phyloP scores from a whole-genome alignment of 2,888 invertebrate genomes.

The Morpho helenor region DNA sequence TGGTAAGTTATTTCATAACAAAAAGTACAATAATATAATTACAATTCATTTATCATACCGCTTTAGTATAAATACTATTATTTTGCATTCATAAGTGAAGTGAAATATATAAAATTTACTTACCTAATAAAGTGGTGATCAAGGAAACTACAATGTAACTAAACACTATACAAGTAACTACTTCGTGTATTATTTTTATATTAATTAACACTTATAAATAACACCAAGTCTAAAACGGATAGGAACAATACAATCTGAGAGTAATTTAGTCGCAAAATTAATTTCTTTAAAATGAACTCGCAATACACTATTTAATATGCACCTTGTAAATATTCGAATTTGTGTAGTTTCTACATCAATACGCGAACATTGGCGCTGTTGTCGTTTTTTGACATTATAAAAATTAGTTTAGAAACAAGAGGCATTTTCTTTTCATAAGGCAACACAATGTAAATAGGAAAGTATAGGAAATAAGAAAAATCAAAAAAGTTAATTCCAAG shows the following conservation, averaged over 20 bases:
- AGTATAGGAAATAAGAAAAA: too few relatives aligned
- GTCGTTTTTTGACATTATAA: conserved; percentile 19
- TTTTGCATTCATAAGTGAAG: too few relatives aligned
- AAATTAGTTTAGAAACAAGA: conserved; percentile 14
- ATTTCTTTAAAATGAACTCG: conserved; percentile 14
- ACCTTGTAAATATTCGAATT: conserved; percentile 25
- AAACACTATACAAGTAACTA: not conserved
- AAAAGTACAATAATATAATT: too few relatives aligned
- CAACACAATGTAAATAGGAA: too few relatives aligned
- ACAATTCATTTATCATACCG: not conserved
- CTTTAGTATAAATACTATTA: too few relatives aligned
- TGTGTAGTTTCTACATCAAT: conserved; percentile 10
- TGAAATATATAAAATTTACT: not conserved
- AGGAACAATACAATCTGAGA: conserved; percentile 11
- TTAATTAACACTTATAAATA: conserved; percentile 3
- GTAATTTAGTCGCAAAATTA: conserved; percentile 14
- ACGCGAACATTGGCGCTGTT: conserved; percentile 14
- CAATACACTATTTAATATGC: conserved; percentile 9
- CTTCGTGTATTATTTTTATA: conserved; percentile 2
- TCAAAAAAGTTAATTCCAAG: too few relatives aligned
- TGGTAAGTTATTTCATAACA: not conserved
- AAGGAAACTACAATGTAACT: not conserved
- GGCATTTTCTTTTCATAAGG: too few relatives aligned
- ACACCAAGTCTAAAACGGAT: conserved; percentile 10
- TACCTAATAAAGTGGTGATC: conserved; percentile 1